Conservation (phyloP, 2,797 vertebrate species). For the Epinephelus awoara region DNA sequence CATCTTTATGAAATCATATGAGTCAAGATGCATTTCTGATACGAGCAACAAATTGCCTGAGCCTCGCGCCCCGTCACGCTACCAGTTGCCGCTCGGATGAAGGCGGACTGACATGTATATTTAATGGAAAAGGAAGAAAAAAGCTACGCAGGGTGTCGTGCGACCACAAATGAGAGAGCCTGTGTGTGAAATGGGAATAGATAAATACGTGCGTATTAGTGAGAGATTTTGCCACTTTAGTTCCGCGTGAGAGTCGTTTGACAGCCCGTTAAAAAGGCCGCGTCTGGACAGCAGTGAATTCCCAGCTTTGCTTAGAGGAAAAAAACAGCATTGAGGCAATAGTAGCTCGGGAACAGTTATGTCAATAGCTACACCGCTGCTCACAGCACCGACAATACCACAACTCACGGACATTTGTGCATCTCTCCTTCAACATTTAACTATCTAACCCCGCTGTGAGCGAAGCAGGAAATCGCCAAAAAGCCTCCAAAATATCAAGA, state of each 20-base stretch:
- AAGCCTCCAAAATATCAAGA: conserved; percentile 68
- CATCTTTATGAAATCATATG: not conserved
- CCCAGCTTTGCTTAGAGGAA: conserved; percentile 32
- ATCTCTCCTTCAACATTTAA: not conserved
- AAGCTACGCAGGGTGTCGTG: conserved; percentile 20
- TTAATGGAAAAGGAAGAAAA: conserved; percentile 40
- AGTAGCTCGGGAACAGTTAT: conserved; percentile 44
- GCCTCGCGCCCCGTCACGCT: conserved; percentile 38
- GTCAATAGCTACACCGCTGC: conserved; percentile 26
- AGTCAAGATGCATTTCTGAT: not conserved
- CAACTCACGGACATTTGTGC: not conserved
- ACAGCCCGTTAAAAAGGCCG: conserved; percentile 74
- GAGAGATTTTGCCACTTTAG: conserved; percentile 12
- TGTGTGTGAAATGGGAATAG: conserved; percentile 20
- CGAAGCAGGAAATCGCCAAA: conserved; percentile 74
- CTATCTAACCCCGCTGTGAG: conserved; percentile 20
- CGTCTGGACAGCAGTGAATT: conserved; percentile 60
- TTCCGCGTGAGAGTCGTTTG: conserved; percentile 62
- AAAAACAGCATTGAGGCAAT: conserved; percentile 39
- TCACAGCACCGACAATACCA: not conserved
- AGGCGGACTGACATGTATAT: conserved; percentile 61
- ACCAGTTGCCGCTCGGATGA: conserved; percentile 61
- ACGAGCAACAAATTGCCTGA: conserved; percentile 44
- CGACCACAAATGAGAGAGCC: conserved; percentile 29
- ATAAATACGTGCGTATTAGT: not conserved